Evolutionary conservation across 2,888 invertebrate genomes (phyloP).

Genomic region (Xylota segnis): DNA sequence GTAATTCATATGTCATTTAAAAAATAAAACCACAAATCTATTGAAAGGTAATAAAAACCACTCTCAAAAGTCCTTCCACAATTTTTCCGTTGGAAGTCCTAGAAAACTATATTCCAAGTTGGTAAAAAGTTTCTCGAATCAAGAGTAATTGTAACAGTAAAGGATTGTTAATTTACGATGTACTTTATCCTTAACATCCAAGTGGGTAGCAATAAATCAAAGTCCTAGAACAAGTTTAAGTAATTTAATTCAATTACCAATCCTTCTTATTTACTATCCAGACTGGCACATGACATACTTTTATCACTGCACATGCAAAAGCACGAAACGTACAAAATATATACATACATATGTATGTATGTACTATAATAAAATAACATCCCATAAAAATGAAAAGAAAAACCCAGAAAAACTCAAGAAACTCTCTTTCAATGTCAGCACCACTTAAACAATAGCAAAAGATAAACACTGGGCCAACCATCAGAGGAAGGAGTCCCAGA

Average conservation of each 20-base stretch:
- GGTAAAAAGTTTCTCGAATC: too few relatives aligned
- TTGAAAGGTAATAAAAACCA: too few relatives aligned
- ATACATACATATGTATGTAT: slow-evolving; percentile 1
- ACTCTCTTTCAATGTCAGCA: slow-evolving; percentile 71
- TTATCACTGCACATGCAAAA: slow-evolving; percentile 33
- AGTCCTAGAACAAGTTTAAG: slow-evolving; percentile 26
- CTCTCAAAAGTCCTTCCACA: too few relatives aligned
- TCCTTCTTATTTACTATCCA: slow-evolving; percentile 6
- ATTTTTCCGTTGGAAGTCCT: too few relatives aligned
- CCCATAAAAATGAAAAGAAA: slow-evolving; percentile 51
- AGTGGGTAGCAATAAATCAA: slow-evolving; percentile 6
- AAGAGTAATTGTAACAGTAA: too few relatives aligned
- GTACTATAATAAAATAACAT: slow-evolving; percentile 46
- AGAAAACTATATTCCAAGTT: too few relatives aligned
- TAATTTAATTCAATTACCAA: slow-evolving; percentile 57
- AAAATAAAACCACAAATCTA: too few relatives aligned
- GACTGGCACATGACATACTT: slow-evolving; percentile 50
- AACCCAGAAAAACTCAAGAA: slow-evolving; percentile 48
- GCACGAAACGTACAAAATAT: slow-evolving; percentile 5
- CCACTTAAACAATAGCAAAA: slow-evolving; percentile 72
- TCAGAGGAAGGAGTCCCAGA: slow-evolving; percentile 35
- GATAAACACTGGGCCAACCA: slow-evolving; percentile 66
- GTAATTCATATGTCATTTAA: too few relatives aligned
- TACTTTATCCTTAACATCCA: not conserved
- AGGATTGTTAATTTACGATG: too few relatives aligned